phyloP scores from a whole-genome alignment of 64 coral and sea anemone genomes.

The Pocillopora verrucosa region DNA sequence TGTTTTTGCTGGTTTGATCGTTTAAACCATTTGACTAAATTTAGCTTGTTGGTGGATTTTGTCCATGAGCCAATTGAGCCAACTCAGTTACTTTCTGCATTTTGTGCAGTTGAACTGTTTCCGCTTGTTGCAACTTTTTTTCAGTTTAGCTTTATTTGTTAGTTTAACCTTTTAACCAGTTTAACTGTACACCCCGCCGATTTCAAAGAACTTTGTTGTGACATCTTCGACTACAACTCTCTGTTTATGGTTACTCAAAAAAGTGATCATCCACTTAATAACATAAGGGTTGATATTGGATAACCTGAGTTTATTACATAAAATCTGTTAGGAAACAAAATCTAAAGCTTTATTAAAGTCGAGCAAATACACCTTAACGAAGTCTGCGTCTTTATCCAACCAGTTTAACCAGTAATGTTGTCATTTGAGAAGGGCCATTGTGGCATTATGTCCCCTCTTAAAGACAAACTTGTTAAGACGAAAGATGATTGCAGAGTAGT shows the following conservation, averaged over 20 bases:
- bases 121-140: no score
- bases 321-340: constrained; percentile 39
- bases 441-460: constrained; percentile 46
- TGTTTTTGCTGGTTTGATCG: no score
- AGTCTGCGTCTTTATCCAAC: constrained; percentile 55
- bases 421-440: constrained; percentile 48
- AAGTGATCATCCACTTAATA: constrained; percentile 54
- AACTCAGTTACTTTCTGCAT: no score
- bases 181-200: background rate
- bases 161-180: no score
- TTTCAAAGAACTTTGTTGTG: background rate
- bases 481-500: no score
- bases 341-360: constrained; percentile 69
- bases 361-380: constrained; percentile 42
- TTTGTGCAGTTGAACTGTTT: no score
- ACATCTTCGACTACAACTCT: constrained; percentile 45
- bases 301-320: constrained; percentile 42
- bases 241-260: constrained; percentile 13
- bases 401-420: constrained; percentile 57
- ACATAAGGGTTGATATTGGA: constrained; percentile 37
- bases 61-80: no score
- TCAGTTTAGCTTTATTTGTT: no score
- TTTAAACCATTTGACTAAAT: no score
- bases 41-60: no score
- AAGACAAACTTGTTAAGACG: background rate